Evolutionary conservation across 2,888 invertebrate species (phyloP), one percentile per base, ranked within the genome.

Genomic region (Torymus tubicola): DNA sequence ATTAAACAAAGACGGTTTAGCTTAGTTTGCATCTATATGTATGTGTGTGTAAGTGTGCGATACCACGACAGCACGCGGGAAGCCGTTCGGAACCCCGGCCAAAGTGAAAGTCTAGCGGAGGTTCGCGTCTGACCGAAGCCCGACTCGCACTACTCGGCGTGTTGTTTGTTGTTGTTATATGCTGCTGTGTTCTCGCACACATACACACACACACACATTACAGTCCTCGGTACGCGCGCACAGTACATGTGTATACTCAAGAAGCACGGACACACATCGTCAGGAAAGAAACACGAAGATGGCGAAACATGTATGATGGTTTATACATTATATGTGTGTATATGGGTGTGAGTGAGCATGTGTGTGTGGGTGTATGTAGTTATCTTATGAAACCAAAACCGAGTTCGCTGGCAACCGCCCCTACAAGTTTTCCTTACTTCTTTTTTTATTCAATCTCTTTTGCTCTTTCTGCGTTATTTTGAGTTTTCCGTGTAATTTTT

Each of bases 21-120:
- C 31, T 31, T 31, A 31, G 42, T 8, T 5, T 31, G 31, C 24
- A 24, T 31, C 5, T 31, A 8, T 5, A 8, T 42, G 42, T 8
- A 42, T 8, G 42, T 42, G 0, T 42, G 8, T 42, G 42, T 42
- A 8, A 8, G 42, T 31, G 31, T 31, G 4, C 42, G 42, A 42
- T 42, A 42, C 42, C 42, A 8, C 42, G 42, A 42, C 42, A 5
- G 42, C 42, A 8, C 42, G 42, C 42, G 24, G 53, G 12, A 42
- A 63, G 53, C 57, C 11, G 42, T 42, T 86, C 88, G 86, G 89
- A 90, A 90, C 90, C 90, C 87, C 90, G 88, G 90, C 90, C 88
- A 90, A 90, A 90, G 90, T 89, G 84, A 87, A 87, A 85, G 89
- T 90, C 90, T 90, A 90, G 89, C 90, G 89, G 89, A 90, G 90